Percentiles rank a stretch among this genome's conserved stretches.
Evolutionary conservation across 2,113 vertebrate genomes (phyloP).

Genomic region (Recurvirostra avosetta): DNA sequence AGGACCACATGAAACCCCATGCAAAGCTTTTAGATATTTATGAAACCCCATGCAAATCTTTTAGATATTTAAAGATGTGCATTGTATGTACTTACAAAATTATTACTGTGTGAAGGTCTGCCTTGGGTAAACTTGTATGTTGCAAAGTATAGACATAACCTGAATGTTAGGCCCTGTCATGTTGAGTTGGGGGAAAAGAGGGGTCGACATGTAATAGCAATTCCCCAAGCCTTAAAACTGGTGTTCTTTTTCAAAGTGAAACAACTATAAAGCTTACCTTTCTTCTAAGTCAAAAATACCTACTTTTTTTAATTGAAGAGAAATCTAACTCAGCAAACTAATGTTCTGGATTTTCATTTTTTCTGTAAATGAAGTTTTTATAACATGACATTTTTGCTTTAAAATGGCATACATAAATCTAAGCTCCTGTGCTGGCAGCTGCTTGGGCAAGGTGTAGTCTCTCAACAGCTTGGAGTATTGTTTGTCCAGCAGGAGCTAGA

Average conservation of each 20-base stretch:
- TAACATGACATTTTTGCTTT: background rate
- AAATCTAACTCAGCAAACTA: background rate
- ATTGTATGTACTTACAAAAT: background rate
- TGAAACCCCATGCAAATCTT: too few species aligned
- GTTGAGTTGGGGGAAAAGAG: background rate
- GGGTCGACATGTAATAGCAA: too few species aligned
- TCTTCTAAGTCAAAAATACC: background rate
- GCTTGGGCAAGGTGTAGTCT: background rate
- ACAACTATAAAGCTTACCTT: background rate
- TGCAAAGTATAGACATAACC: background rate
- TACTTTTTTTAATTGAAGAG: background rate
- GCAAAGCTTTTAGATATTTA: background rate
- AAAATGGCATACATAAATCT: background rate
- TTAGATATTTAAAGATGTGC: background rate
- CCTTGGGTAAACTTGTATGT: background rate
- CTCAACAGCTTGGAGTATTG: background rate
- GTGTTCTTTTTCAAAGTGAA: background rate
- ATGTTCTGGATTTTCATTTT: background rate
- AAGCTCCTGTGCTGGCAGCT: background rate
- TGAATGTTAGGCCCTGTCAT: background rate
- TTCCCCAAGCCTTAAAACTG: background rate
- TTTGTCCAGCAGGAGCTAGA: background rate
- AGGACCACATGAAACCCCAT: background rate
- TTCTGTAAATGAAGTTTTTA: background rate
- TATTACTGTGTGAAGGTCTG: background rate